A percentile compares a stretch with the other conserved stretches of the same genome.
phyloP scores from a whole-genome alignment of 1,140 invertebrate genomes.

The Eupristina koningsbergeri region DNA sequence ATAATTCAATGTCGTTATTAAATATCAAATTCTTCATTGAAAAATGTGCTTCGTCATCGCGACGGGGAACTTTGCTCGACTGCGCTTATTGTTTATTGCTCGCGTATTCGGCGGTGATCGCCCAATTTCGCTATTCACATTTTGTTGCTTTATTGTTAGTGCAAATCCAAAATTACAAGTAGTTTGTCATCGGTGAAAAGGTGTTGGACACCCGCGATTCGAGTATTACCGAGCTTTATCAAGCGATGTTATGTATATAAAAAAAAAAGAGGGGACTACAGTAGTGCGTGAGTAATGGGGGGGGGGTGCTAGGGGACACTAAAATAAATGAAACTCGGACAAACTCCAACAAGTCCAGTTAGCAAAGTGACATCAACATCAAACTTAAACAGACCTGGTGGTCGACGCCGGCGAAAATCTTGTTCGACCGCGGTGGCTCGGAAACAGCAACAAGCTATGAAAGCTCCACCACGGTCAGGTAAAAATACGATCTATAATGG shows the following conservation, averaged over 20 bases:
- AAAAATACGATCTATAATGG: not conserved
- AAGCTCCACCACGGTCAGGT: not conserved
- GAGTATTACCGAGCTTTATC: no score
- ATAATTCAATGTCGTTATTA: slow-evolving; percentile 49
- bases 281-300: not conserved
- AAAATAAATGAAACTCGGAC: not conserved
- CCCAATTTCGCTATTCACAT: not conserved
- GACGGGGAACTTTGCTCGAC: not conserved
- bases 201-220: no score
- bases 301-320: not conserved
- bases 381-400: not conserved
- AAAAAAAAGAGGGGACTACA: no score
- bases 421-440: not conserved
- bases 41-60: not conserved
- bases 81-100: not conserved
- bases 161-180: not conserved
- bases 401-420: not conserved
- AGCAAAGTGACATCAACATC: slow-evolving; percentile 6
- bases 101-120: slow-evolving; percentile 9
- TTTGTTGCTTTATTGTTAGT: not conserved
- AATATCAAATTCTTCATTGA: not conserved
- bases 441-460: not conserved
- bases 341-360: not conserved
- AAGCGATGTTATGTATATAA: no score
- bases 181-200: not conserved